Base-by-base conservation (phyloP, 2,888 invertebrate species). In the Harpalus rubripes region DNA sequence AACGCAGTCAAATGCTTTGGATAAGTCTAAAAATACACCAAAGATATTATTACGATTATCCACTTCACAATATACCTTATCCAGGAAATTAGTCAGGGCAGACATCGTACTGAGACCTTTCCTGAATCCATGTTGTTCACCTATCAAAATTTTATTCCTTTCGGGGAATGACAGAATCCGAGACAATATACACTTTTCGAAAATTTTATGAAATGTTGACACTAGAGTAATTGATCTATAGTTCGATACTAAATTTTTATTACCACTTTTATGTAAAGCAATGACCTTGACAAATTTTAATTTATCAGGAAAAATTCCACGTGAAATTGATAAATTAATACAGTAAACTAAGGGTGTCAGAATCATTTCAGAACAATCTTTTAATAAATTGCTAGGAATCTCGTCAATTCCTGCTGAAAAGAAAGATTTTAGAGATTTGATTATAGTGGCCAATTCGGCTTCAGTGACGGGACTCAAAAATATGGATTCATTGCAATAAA, bases 1-100 rank as follows among this genome's bases (percentile, higher is more conserved):
- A 12, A 74, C 44, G 22, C 74, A 74, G 41, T 74, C 74, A 74
- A n/a, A 74, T 7, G 41, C 74, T 39, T 74, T 74, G n/a, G 74
- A 74, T 39, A 39, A 16, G 18, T 74, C 74, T 15, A 74, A 15
- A 74, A 74, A 74, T 41, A 74, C n/a, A 7, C 74, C 74, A 74
- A 39, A 44, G 7, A 74, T 18, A 39, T 74, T 39, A 39, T 39
- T 18, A 44, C 44, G 15, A 16, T 74, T 74, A 18, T 39, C 74
- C 7, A 74, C 15, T 41, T 26, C 41, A 18, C 39, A 16, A 44
- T 74, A 74, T 16, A 74, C 39, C 7, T 39, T n/a, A 74, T 41
- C 44, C 41, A 74, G 12, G 15, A 39, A 39, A 39, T 74, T 74
- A 16, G 39, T 15, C 39, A 74, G 15, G 0, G 74, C 74, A 1